Evolutionary conservation across 2,888 invertebrate species (phyloP).

Genomic region (Phyto melanocephala): DNA sequence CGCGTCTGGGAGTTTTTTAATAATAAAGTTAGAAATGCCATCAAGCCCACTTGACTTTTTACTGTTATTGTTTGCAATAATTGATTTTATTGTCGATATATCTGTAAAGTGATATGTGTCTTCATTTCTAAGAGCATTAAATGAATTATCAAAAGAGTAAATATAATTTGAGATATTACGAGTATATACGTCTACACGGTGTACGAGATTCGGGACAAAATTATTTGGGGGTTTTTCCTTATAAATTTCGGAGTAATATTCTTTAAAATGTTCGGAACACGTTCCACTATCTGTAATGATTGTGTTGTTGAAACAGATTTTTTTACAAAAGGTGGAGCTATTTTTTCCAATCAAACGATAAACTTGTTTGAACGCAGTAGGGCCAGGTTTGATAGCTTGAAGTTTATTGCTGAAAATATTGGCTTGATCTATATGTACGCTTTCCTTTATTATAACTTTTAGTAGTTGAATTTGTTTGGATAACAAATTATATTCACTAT

Average conservation of each 20-base stretch:
- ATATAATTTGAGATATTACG: neutral
- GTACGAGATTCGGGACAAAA: neutral
- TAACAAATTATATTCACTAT: no score
- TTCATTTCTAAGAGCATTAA: neutral
- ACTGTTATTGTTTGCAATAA: no score
- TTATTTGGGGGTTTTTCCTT: neutral
- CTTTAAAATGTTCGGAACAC: neutral
- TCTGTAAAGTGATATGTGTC: no score
- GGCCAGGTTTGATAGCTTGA: conserved; percentile 9
- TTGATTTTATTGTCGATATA: no score
- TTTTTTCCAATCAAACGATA: neutral
- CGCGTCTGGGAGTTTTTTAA: neutral
- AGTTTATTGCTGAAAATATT: neutral
- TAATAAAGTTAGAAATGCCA: conserved; percentile 21
- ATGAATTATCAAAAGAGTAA: neutral
- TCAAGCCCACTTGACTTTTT: no score
- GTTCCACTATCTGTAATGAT: neutral
- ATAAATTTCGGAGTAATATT: neutral
- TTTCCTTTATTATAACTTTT: neutral
- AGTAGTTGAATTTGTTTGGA: neutral
- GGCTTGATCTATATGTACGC: neutral
- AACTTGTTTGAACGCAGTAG: neutral
- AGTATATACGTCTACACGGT: neutral
- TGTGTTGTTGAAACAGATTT: neutral
- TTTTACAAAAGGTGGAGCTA: neutral